Conservation (phyloP, 2,888 invertebrate species). For the Cephus spinipes region DNA sequence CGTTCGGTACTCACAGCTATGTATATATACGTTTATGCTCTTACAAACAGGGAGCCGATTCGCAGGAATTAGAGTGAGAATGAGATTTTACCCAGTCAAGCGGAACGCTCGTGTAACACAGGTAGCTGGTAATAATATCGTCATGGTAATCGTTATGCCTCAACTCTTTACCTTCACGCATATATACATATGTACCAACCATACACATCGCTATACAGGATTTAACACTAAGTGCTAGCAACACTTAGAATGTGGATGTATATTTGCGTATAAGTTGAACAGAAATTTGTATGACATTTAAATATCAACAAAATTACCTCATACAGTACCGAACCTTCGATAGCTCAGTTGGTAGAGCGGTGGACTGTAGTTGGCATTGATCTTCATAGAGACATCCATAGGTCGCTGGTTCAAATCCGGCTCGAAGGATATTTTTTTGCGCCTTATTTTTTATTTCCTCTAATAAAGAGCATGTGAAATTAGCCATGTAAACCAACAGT, state of each 20-base stretch:
- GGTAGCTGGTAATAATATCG: slow-evolving; percentile 25
- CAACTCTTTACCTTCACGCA: background rate
- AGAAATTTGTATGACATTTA: background rate
- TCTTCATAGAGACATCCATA: slow-evolving; percentile 55
- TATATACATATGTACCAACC: background rate
- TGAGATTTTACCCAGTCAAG: slow-evolving; percentile 31
- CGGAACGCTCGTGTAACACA: slow-evolving; percentile 40
- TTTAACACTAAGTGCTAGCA: background rate
- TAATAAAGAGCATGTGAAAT: background rate
- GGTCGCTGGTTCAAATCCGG: slow-evolving; percentile 67
- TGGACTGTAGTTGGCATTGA: slow-evolving; percentile 61
- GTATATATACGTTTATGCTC: background rate
- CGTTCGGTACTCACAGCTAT: background rate
- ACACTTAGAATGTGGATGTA: background rate
- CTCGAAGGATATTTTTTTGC: slow-evolving; percentile 52
- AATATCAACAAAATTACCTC: too few species aligned
- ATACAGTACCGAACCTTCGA: slow-evolving; percentile 45
- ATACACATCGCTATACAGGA: background rate
- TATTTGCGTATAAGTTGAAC: background rate
- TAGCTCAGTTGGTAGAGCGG: slow-evolving; percentile 68
- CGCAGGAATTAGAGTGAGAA: slow-evolving; percentile 20
- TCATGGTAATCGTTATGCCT: background rate
- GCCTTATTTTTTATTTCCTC: background rate
- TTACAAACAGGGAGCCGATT: background rate
- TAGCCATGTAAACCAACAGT: background rate